These are phyloP conservation scores for Malthinus seriepunctatus DNA, from an alignment of 2,888 invertebrate genomes.

Conservation along the genomic window DNA sequence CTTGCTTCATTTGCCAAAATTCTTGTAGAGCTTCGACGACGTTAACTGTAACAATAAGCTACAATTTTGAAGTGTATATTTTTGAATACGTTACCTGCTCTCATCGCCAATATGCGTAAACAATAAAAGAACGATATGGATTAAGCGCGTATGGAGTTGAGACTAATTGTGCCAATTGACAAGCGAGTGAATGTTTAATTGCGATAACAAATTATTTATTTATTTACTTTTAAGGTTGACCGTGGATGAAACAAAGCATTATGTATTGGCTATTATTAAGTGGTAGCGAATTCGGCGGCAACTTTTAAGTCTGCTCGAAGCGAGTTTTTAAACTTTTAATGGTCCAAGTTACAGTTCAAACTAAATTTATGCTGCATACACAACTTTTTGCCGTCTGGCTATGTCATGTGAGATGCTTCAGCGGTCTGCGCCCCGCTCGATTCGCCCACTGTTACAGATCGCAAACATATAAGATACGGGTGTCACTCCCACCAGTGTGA, in stretches of 20 bases:
- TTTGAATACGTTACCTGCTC: slow-evolving; percentile 32
- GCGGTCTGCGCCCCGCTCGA: slow-evolving; percentile 34
- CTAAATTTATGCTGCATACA: slow-evolving; percentile 46
- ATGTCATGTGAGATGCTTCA: slow-evolving; percentile 46
- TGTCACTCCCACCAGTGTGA: slow-evolving; percentile 28
- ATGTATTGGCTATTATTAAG: slow-evolving; percentile 42
- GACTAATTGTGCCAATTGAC: slow-evolving; percentile 30
- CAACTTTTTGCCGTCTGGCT: slow-evolving; percentile 52
- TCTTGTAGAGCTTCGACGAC: slow-evolving; percentile 95
- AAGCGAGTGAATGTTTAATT: slow-evolving; percentile 31
- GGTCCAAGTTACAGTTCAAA: slow-evolving; percentile 49
- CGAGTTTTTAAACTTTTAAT: slow-evolving; percentile 54
- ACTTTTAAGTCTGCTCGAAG: slow-evolving; percentile 47
- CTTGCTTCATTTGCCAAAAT: slow-evolving; percentile 97
- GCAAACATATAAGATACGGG: slow-evolving; percentile 32
- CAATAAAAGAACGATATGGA: slow-evolving; percentile 10
- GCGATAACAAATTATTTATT: slow-evolving; percentile 17
- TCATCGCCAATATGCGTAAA: slow-evolving; percentile 27
- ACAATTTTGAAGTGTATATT: slow-evolving; percentile 23
- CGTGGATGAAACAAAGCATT: slow-evolving; percentile 41
- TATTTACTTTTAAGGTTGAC: slow-evolving; percentile 37
- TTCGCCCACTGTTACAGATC: slow-evolving; percentile 38
- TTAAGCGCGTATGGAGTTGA: slow-evolving; percentile 13
- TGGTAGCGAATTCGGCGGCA: slow-evolving; percentile 40
- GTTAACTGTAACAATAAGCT: slow-evolving; percentile 69